Evolutionary conservation across 2,113 vertebrate species (phyloP).

Genomic region (Hyperoodon ampullatus): DNA sequence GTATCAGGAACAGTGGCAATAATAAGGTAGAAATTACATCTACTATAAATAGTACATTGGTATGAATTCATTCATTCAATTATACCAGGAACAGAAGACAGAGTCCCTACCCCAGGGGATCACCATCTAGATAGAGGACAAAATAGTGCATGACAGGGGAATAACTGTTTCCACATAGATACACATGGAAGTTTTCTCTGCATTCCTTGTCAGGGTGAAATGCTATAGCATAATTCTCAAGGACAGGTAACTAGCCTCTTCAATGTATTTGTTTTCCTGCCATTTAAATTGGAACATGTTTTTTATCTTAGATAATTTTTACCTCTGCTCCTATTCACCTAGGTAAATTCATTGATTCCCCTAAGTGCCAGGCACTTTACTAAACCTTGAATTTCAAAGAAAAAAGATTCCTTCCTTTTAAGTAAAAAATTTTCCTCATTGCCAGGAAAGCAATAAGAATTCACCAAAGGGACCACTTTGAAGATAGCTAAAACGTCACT

Average conservation of each 20-base stretch:
- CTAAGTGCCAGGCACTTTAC: background rate
- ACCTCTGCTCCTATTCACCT: background rate
- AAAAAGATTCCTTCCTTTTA: background rate
- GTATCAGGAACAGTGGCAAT: background rate
- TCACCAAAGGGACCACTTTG: background rate
- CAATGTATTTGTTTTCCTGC: background rate
- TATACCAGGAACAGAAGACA: background rate
- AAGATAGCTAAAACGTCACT: slow-evolving; percentile 13
- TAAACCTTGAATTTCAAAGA: slow-evolving; percentile 44
- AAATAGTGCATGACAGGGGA: background rate
- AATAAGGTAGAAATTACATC: background rate
- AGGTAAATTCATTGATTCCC: background rate
- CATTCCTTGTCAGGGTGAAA: background rate
- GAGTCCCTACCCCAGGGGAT: background rate
- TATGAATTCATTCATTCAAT: background rate
- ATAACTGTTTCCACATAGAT: background rate
- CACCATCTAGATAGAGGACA: background rate
- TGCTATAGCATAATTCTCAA: background rate
- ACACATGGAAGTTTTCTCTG: background rate
- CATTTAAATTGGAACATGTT: background rate
- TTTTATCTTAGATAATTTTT: slow-evolving; percentile 14
- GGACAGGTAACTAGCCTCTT: background rate
- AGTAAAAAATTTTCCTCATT: slow-evolving; percentile 43
- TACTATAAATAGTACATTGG: background rate
- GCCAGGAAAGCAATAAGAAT: slow-evolving; percentile 27